Base-by-base conservation (phyloP, 1,140 invertebrate species). In the Babylonia areolata region DNA sequence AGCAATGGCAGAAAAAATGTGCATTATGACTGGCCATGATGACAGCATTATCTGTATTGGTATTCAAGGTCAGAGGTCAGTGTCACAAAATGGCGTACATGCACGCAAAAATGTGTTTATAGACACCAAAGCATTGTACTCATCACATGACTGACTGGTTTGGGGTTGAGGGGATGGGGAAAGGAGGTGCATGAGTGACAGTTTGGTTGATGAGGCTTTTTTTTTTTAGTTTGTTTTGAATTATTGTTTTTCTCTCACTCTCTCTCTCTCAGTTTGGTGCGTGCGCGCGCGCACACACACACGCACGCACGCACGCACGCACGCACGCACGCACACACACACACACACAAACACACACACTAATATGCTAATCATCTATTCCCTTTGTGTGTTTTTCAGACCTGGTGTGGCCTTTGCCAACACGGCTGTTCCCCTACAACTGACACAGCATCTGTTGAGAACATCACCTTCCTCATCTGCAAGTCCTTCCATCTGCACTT, bases 361-460 rank as follows among this genome's bases (percentile, higher is more conserved):
- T 12, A 9, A 51, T 17, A 51, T 51, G 17, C 46, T 35, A 33
- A 73, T 73, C 11, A 9, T 6, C 11, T 35, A 28, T 37, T 73
- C 33, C 75, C 75, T 1, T 3, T 31, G 31, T 51, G 9, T 51
- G 46, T 51, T 0, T 9, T 51, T 51, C 17, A 73, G n/a, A 28
- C 35, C 28, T 11, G 0, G 69, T 73, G 46, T 51, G 46, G 9
- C 9, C 46, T 51, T 51, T 51, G 17, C 17, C 9, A 51, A 51
- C 17, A 51, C 9, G 37, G 75, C 20, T 77, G 75, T 77, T 77
- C 39, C 75, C 75, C 20, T 77, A 77, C 75, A 77, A 77, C 37
- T 77, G 28, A 77, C 15, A 64, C 15, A 12, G 23, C 5, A 5
- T 51, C 17, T 2, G 6, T n/a, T 11, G 17, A 5, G 23, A 5